Conservation (phyloP, 2,113 vertebrate genomes). For the Dascyllus trimaculatus region DNA sequence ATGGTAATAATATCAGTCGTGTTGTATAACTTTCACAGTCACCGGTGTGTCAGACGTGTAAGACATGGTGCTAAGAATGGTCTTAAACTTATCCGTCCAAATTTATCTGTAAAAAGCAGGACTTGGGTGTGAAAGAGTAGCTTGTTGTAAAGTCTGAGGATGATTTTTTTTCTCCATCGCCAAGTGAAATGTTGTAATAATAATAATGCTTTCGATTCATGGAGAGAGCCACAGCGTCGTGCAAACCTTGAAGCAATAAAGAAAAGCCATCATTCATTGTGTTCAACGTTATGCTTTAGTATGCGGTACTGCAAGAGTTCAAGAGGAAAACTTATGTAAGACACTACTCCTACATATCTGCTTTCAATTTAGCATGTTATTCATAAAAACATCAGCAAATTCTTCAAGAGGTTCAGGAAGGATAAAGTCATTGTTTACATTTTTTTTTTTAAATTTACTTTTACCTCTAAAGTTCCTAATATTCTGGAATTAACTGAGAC, state of each 20-base stretch:
- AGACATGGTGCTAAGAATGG: neutral
- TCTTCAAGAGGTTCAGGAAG: too few relatives aligned
- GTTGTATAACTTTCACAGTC: conserved; percentile 20
- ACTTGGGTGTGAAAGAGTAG: too few relatives aligned
- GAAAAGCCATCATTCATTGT: conserved; percentile 1
- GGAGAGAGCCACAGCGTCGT: neutral
- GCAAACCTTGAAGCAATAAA: neutral
- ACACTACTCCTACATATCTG: neutral
- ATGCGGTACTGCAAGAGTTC: neutral
- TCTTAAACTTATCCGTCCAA: neutral
- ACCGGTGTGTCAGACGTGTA: neutral
- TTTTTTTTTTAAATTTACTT: too few relatives aligned
- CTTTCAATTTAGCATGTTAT: neutral
- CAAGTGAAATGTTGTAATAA: neutral
- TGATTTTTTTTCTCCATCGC: too few relatives aligned
- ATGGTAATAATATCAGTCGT: conserved; percentile 3
- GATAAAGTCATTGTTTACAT: too few relatives aligned
- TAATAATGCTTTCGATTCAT: neutral
- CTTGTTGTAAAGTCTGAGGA: too few relatives aligned
- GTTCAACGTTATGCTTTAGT: neutral
- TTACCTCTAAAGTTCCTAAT: too few relatives aligned
- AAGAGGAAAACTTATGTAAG: neutral
- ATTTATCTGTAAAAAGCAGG: neutral
- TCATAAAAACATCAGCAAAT: too few relatives aligned
- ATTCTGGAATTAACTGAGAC: too few relatives aligned